Evolutionary conservation across 1,140 invertebrate genomes (phyloP).

Genomic region (Hermetia illucens): DNA sequence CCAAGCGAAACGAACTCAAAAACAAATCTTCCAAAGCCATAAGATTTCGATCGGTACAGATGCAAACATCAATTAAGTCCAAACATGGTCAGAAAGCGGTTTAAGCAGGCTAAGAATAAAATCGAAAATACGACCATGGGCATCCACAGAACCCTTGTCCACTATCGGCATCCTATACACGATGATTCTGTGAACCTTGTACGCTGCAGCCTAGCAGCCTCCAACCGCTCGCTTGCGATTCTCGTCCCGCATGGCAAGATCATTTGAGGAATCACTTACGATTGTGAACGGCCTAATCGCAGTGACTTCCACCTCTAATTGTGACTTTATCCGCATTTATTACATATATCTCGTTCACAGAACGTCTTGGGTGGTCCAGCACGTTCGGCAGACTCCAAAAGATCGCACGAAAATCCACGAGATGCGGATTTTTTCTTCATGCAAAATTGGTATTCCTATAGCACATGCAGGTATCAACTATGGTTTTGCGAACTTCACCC

Average conservation of each 20-base stretch:
- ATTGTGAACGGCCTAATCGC: background rate
- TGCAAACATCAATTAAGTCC: background rate
- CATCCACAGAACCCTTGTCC: too few species aligned
- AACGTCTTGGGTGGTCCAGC: background rate
- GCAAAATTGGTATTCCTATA: too few species aligned
- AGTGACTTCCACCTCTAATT: background rate
- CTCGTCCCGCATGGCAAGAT: too few species aligned
- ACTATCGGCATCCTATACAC: too few species aligned
- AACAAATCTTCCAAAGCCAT: background rate
- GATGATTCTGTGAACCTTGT: too few species aligned
- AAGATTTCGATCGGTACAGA: background rate
- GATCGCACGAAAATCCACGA: background rate
- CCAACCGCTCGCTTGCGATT: too few species aligned
- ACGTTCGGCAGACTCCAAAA: background rate
- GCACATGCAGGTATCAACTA: too few species aligned
- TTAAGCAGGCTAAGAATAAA: too few species aligned
- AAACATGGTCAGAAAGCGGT: background rate
- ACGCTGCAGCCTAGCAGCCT: too few species aligned
- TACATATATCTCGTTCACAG: background rate
- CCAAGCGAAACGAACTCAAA: background rate
- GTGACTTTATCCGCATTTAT: slow-evolving; percentile 1
- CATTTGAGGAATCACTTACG: background rate
- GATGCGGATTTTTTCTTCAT: too few species aligned
- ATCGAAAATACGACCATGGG: too few species aligned
- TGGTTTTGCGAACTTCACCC: too few species aligned